Base-by-base conservation (phyloP, 2,113 vertebrate genomes). In the Telmatochromis bifrenatus region DNA sequence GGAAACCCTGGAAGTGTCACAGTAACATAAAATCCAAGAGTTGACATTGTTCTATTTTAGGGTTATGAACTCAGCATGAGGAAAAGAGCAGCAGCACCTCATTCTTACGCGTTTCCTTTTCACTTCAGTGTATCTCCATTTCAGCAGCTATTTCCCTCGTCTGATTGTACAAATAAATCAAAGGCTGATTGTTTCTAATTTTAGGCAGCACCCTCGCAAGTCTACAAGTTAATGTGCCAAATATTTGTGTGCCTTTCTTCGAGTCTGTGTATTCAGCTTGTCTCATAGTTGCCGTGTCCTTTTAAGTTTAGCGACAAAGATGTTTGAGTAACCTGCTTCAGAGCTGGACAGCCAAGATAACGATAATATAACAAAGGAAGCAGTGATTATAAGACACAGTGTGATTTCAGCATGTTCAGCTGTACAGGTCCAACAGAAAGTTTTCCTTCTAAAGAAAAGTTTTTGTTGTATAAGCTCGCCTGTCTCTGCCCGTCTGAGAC, bases 51-150 rank as follows among this genome's bases (percentile, higher is more conserved):
- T 75, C 70, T 26, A 5, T 77, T 75, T 31, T 77, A 12, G 6
- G 42, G 9, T 19, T 19, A 12, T 31, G 26, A 0, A 75, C 17
- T 77, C 4, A 31, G 42, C 26, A 31, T 49, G 6, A 47, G 17
- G 23, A 8, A 75, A 31, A 77, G 23, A 77, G 70, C 10, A 49
- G 70, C 45, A 47, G 39, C 39, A 1, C n/a, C 68, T 26, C 39
- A 31, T 47, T 77, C 15, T 75, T 31, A 31, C 15, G 0, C 4
- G 0, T 77, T 51, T 49, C 10, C 9, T 55, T 55, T 28, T 21
- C 62, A 10, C 56, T 42, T 56, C n/a, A 9, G 31, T 4, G 49
- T 2, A 51, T 39, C n/a, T 88, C 23, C 42, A 1, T 45, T 5
- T 19, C 54, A 62, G n/a, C 42, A 62, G 5, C 42, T 4, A 21